A percentile compares a stretch with the other conserved stretches of the same genome.
phyloP scores from a whole-genome alignment of 2,113 vertebrate genomes.

The Elephantulus edwardii region DNA sequence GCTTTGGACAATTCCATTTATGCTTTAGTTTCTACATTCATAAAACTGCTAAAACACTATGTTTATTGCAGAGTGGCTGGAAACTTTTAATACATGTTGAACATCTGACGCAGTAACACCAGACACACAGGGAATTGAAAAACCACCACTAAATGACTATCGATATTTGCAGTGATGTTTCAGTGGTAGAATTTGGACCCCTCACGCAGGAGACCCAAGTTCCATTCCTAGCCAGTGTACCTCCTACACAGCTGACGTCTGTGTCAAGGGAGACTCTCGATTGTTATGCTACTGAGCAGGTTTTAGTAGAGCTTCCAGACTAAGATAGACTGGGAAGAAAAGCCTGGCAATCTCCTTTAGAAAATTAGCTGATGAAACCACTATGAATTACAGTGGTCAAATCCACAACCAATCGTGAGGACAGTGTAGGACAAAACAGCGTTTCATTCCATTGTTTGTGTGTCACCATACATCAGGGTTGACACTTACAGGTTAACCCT shows the following conservation, averaged over 20 bases:
- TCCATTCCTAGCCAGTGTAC: neutral
- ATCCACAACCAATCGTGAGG: neutral
- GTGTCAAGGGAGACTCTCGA: neutral
- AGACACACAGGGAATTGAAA: neutral
- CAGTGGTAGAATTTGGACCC: neutral
- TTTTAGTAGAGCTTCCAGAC: neutral
- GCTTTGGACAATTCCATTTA: slow-evolving; percentile 1
- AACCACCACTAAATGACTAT: neutral
- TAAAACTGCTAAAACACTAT: neutral
- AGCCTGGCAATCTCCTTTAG: neutral
- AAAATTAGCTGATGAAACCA: neutral
- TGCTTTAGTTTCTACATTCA: neutral
- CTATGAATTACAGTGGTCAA: neutral
- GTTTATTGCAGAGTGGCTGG: neutral
- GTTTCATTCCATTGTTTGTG: neutral
- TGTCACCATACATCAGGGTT: neutral
- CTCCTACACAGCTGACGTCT: neutral
- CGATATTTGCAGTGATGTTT: neutral
- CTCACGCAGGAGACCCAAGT: neutral
- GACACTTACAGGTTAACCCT: neutral
- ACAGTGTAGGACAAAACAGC: neutral
- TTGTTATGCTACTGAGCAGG: neutral
- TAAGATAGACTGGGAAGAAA: neutral
- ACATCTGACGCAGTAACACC: neutral
- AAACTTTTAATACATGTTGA: neutral